phyloP scores from a whole-genome alignment of 2,888 invertebrate species.

The Patella ulyssiponensis region DNA sequence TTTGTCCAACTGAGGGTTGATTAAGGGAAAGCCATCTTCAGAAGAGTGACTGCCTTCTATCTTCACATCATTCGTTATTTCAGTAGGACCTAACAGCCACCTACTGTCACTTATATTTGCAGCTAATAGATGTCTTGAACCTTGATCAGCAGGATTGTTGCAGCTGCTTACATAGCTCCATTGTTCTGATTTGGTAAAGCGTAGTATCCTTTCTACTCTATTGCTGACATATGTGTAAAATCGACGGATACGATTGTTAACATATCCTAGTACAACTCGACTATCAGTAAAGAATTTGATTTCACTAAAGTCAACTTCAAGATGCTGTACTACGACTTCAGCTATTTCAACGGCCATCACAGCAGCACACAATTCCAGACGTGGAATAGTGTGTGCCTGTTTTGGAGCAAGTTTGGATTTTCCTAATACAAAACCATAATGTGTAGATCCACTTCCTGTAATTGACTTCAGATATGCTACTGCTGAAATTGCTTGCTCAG shows the following conservation, averaged over 20 bases:
- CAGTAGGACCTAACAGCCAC: neutral
- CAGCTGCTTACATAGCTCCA: slow-evolving; percentile 13
- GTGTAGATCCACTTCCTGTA: neutral
- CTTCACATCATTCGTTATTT: neutral
- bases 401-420: slow-evolving; percentile 29
- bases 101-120: neutral
- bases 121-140: neutral
- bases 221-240: slow-evolving; percentile 20
- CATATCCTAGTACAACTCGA: slow-evolving; percentile 6
- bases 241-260: slow-evolving; percentile 3
- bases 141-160: neutral
- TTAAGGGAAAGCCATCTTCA: neutral
- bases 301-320: neutral
- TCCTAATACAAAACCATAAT: slow-evolving; percentile 23
- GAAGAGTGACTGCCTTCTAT: neutral
- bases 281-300: neutral
- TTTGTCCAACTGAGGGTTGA: neutral
- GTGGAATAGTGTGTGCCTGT: slow-evolving; percentile 32
- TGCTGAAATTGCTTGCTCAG: slow-evolving; percentile 32
- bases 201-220: slow-evolving; percentile 13
- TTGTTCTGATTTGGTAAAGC: slow-evolving; percentile 1
- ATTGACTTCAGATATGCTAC: slow-evolving; percentile 21
- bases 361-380: slow-evolving; percentile 32
- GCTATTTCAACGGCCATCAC: slow-evolving; percentile 26
- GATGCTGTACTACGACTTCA: neutral